A percentile compares a stretch with the other conserved stretches of the same genome.
Evolutionary conservation across 2,113 vertebrate genomes (phyloP).

Genomic region (Urocolius indicus): DNA sequence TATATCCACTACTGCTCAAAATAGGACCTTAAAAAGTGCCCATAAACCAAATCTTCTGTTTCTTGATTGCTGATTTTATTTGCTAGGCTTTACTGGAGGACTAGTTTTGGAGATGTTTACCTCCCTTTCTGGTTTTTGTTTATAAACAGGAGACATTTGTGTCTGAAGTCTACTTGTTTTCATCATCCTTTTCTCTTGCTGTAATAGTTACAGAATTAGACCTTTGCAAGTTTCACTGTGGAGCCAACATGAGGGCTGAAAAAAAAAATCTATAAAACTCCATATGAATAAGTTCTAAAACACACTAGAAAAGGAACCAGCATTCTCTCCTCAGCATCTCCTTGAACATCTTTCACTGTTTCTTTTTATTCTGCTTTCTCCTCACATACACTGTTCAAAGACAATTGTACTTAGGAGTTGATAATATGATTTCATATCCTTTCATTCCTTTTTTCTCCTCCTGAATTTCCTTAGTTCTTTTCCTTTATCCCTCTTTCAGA

Average conservation of each 20-base stretch:
- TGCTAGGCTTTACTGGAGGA: not conserved
- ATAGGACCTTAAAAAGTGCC: fast-evolving
- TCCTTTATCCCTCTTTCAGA: not conserved
- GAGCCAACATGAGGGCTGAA: not conserved
- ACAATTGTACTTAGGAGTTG: not conserved
- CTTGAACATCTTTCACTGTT: not conserved
- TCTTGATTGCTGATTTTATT: not conserved
- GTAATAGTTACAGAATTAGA: not conserved
- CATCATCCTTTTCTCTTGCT: not conserved
- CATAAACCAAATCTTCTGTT: not conserved
- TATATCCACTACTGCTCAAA: not conserved
- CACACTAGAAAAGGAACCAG: not conserved
- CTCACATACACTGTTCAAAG: fast-evolving
- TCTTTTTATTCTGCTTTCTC: not conserved
- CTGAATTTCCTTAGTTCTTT: not conserved
- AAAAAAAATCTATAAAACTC: not conserved
- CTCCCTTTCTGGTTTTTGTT: not conserved
- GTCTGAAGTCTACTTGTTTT: fast-evolving
- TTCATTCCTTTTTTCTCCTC: not conserved
- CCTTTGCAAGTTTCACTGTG: not conserved
- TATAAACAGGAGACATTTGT: not conserved
- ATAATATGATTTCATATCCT: not conserved
- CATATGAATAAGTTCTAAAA: not conserved
- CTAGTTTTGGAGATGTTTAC: not conserved
- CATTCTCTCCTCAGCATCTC: not conserved